These are phyloP conservation scores for Cyanistes caeruleus DNA, from an alignment of 2,113 vertebrate genomes.

Conservation along the genomic window DNA sequence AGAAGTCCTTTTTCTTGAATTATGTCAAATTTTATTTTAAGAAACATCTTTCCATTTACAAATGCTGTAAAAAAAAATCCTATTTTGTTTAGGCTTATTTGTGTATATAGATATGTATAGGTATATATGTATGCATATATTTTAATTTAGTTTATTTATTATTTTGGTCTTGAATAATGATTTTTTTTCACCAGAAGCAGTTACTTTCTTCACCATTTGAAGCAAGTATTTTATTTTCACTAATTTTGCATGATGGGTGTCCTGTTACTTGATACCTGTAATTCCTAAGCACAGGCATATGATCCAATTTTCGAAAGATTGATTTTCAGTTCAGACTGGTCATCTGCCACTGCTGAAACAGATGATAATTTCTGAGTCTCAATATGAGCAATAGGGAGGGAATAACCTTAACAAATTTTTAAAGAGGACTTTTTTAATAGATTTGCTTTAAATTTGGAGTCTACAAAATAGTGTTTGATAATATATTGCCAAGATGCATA, in stretches of 20 bases:
- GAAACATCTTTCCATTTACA: not conserved
- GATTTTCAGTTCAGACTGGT: not conserved
- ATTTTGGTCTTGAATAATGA: not conserved
- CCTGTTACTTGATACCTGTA: not conserved
- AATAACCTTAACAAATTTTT: not conserved
- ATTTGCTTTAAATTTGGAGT: not conserved
- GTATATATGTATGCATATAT: not conserved
- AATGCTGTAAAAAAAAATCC: not conserved
- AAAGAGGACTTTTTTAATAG: not conserved
- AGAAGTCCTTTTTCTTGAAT: not conserved
- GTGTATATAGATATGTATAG: not conserved
- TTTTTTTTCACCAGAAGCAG: not conserved
- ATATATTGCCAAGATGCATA: not conserved
- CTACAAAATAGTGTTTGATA: not conserved
- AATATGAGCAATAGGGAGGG: not conserved
- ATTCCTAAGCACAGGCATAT: not conserved
- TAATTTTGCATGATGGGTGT: accelerated
- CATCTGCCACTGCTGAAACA: not conserved
- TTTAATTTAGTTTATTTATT: not conserved
- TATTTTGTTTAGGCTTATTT: not conserved
- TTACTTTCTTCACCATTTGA: not conserved
- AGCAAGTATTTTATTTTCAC: not conserved
- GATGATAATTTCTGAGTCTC: not conserved
- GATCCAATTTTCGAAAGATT: not conserved
- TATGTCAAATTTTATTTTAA: not conserved